These are phyloP conservation scores for Drosophila ustulata DNA, from an alignment of 2,888 invertebrate genomes.

Conservation along the genomic window DNA sequence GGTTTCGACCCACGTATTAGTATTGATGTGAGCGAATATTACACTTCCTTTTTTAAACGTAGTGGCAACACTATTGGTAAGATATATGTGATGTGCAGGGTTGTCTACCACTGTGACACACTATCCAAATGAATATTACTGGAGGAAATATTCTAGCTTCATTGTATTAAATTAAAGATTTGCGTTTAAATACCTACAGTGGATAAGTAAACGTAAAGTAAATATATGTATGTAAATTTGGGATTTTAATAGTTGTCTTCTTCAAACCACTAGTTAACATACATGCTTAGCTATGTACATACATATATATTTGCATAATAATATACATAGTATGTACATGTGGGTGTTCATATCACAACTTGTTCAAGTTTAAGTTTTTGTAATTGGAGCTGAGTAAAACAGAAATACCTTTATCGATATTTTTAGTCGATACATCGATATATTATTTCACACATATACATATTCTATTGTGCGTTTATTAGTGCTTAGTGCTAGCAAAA, in stretches of 20 bases:
- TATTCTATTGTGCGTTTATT: slow-evolving; percentile 5
- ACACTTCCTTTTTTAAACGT: background rate
- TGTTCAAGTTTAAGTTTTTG: too few relatives aligned
- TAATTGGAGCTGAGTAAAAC: background rate
- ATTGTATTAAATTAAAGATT: background rate
- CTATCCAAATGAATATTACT: background rate
- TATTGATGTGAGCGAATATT: background rate
- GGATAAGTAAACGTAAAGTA: background rate
- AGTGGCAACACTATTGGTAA: background rate
- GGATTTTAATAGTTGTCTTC: background rate
- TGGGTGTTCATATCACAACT: background rate
- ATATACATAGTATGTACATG: background rate
- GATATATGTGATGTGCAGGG: background rate
- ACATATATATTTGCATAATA: too few relatives aligned
- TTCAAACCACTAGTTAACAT: background rate
- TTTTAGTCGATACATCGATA: slow-evolving; percentile 25
- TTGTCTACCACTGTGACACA: background rate
- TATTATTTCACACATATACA: slow-evolving; percentile 2
- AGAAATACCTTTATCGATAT: slow-evolving; percentile 19
- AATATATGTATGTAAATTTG: background rate
- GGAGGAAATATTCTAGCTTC: background rate
- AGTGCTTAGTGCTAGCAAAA: background rate
- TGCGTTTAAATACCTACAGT: background rate
- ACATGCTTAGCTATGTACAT: background rate
- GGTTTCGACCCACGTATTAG: background rate